phyloP scores from a whole-genome alignment of 2,888 invertebrate genomes.

The Diplolepis rosae region DNA sequence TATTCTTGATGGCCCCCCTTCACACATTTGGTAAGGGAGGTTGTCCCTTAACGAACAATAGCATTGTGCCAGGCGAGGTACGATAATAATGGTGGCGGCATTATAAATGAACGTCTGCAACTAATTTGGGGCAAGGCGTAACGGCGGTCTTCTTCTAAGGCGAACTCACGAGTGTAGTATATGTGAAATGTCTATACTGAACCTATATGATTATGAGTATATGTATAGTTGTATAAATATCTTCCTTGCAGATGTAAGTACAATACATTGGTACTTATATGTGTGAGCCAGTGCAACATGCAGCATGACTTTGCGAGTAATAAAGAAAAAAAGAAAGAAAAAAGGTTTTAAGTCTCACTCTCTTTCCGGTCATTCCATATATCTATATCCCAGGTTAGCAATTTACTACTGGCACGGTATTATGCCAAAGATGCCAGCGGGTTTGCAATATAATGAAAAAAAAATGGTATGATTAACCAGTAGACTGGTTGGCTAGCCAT shows the following conservation, averaged over 20 bases:
- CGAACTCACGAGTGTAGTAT: slow-evolving; percentile 27
- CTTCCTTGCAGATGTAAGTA: neutral
- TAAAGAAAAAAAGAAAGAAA: slow-evolving; percentile 3
- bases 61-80: slow-evolving; percentile 57
- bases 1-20: slow-evolving; percentile 38
- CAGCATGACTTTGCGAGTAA: neutral
- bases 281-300: neutral
- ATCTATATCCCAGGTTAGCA: too few species aligned
- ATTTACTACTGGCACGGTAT: neutral
- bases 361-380: neutral
- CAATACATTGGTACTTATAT: neutral
- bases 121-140: slow-evolving; percentile 64
- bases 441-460: too few species aligned
- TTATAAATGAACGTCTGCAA: slow-evolving; percentile 71
- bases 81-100: slow-evolving; percentile 63
- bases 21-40: slow-evolving; percentile 34
- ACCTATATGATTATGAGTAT: neutral
- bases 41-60: slow-evolving; percentile 56
- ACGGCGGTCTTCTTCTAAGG: slow-evolving; percentile 33
- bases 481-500: too few species aligned
- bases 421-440: too few species aligned
- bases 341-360: neutral
- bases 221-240: neutral
- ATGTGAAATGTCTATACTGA: neutral
- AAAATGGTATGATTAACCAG: too few species aligned